phyloP scores from a whole-genome alignment of 2,797 vertebrate species.

The Platalea minor region DNA sequence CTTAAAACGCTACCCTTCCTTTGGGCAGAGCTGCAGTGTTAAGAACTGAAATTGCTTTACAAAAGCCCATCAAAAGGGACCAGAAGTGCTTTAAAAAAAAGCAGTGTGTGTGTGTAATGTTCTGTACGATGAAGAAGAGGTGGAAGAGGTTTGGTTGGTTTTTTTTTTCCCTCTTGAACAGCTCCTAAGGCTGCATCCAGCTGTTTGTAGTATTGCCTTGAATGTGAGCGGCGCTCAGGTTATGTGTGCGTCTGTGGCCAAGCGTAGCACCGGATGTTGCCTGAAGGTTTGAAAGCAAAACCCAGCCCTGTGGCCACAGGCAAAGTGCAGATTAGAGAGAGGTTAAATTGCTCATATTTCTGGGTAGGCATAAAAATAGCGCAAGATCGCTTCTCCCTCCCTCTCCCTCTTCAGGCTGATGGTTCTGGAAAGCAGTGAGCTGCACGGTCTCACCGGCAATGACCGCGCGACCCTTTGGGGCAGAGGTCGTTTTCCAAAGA shows the following conservation, averaged over 20 bases:
- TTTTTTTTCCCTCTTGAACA: not conserved
- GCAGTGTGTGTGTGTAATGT: not conserved
- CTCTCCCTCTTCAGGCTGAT: not conserved
- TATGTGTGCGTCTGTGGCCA: not conserved
- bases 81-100: not conserved
- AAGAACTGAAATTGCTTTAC: not conserved
- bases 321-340: not conserved
- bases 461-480: fast-evolving
- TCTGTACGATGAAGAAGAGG: not conserved
- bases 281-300: not conserved
- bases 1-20: not conserved
- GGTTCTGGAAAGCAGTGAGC: not conserved
- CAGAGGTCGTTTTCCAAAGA: not conserved
- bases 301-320: not conserved
- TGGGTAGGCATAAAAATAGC: constrained; percentile 6
- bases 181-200: not conserved
- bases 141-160: not conserved
- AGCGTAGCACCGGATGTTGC: fast-evolving
- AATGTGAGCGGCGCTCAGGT: fast-evolving
- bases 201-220: not conserved
- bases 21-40: not conserved
- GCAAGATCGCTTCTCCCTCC: not conserved
- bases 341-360: not conserved
- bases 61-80: not conserved
- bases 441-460: not conserved